These are phyloP conservation scores for Microctonus aethiopoides DNA, from an alignment of 2,888 invertebrate genomes.

Conservation along the genomic window DNA sequence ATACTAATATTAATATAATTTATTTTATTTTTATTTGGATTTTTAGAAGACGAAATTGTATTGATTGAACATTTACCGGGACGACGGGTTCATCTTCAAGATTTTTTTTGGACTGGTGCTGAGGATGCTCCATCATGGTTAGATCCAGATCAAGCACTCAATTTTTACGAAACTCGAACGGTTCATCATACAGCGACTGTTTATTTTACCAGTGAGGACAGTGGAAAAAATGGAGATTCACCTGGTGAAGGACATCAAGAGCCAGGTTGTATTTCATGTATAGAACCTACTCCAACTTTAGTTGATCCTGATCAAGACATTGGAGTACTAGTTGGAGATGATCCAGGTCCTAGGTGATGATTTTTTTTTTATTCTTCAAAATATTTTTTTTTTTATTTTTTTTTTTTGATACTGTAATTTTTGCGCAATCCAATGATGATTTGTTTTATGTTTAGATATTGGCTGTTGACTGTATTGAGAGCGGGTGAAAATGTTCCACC, in stretches of 20 bases:
- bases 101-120: conserved; percentile 91
- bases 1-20: background rate
- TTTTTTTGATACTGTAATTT: too few species aligned
- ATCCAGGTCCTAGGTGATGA: conserved; percentile 61
- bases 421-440: too few species aligned
- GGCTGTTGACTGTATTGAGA: conserved; percentile 83
- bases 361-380: background rate
- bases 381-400: background rate
- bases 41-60: conserved; percentile 62
- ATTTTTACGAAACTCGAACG: conserved; percentile 60
- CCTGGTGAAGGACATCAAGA: conserved; percentile 38
- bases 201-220: conserved; percentile 51
- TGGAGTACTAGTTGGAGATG: conserved; percentile 59
- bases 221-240: conserved; percentile 18
- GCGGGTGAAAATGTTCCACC: conserved; percentile 69
- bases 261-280: conserved; percentile 56
- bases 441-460: conserved; percentile 70
- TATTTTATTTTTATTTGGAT: background rate
- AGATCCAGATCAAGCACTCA: conserved; percentile 67
- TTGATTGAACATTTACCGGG: conserved; percentile 64
- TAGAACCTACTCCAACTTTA: conserved; percentile 59
- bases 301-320: conserved; percentile 57
- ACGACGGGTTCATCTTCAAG: conserved; percentile 74
- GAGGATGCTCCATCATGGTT: conserved; percentile 80
- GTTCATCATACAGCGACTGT: conserved; percentile 61